Evolutionary conservation across 2,113 vertebrate genomes (phyloP).

Genomic region (Nothocercus julius): DNA sequence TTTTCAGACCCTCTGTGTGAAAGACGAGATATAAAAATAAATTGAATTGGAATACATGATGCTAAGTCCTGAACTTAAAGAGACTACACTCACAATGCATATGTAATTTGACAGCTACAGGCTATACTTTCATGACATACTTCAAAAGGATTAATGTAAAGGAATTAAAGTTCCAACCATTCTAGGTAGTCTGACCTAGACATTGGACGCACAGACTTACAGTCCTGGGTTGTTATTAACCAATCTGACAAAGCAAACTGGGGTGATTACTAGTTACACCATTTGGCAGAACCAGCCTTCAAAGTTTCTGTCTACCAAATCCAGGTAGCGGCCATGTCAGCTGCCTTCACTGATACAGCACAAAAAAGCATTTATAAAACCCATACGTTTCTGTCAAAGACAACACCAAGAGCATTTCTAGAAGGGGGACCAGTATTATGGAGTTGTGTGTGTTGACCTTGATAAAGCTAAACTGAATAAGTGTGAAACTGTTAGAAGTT

Average conservation of each 20-base stretch:
- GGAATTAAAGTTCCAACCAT: neutral
- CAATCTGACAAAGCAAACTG: neutral
- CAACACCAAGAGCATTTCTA: neutral
- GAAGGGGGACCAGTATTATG: neutral
- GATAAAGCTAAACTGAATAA: neutral
- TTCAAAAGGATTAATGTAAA: slow-evolving; percentile 31
- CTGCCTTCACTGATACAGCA: neutral
- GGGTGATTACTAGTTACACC: neutral
- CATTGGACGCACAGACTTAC: neutral
- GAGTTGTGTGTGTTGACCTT: neutral
- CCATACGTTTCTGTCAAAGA: neutral
- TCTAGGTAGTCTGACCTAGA: neutral
- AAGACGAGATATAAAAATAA: slow-evolving; percentile 68
- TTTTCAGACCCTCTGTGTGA: slow-evolving; percentile 53
- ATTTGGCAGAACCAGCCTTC: neutral
- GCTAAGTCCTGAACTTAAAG: slow-evolving; percentile 50
- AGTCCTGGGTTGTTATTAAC: neutral
- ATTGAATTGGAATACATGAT: slow-evolving; percentile 55
- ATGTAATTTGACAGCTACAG: slow-evolving; percentile 58
- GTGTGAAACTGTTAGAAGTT: neutral
- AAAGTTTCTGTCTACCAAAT: neutral
- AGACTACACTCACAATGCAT: slow-evolving; percentile 22
- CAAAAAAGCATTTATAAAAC: neutral
- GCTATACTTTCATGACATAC: slow-evolving; percentile 21
- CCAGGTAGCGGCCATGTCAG: neutral